These are phyloP conservation scores for Mamestra configurata DNA, from an alignment of 1,140 invertebrate genomes.

Conservation along the genomic window DNA sequence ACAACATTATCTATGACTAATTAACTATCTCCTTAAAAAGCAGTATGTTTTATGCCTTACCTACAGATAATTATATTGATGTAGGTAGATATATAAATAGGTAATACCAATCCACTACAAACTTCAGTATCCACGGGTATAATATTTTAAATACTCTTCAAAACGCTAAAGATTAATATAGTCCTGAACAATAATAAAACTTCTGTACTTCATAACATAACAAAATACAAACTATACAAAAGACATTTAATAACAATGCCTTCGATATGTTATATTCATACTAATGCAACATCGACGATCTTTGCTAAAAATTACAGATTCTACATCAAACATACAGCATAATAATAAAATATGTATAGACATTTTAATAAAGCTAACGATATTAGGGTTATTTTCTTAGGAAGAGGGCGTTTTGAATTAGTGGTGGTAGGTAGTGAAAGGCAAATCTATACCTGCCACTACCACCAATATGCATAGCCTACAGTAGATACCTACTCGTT, in stretches of 20 bases:
- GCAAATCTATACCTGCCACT: no score
- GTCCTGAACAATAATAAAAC: not conserved
- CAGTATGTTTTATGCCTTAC: no score
- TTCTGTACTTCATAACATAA: not conserved
- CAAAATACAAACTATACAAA: not conserved
- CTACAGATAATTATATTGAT: no score
- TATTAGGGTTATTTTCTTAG: not conserved
- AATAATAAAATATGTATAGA: not conserved
- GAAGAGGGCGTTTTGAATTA: not conserved
- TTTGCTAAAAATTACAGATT: not conserved
- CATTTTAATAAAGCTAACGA: not conserved
- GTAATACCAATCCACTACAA: not conserved
- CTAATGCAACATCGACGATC: not conserved
- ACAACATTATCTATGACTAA: no score
- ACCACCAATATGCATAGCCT: no score
- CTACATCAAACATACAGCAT: conserved; percentile 21
- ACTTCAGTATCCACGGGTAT: no score
- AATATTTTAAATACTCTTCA: not conserved
- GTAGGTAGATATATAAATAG: no score
- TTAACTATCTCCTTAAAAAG: no score
- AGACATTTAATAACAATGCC: conserved; percentile 10
- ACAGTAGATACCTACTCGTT: no score
- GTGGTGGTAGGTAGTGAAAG: no score
- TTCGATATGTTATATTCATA: conserved; percentile 29
- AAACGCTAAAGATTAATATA: not conserved